Conservation (phyloP, 1,140 invertebrate genomes). For the Drosophila truncata region DNA sequence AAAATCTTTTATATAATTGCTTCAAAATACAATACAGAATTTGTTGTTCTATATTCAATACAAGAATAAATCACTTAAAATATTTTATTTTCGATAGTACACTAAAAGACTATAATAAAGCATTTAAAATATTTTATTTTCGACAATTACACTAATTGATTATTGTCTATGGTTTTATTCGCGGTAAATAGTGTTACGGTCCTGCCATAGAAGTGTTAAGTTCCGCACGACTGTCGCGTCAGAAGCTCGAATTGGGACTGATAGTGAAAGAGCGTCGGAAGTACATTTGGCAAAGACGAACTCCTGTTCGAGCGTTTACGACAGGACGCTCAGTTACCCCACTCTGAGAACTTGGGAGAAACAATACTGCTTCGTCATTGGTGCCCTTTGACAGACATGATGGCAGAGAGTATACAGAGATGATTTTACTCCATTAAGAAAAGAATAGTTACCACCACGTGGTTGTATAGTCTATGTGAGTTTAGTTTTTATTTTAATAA, state of each 20-base stretch:
- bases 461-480: background rate
- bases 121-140: background rate
- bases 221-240: conserved; percentile 12
- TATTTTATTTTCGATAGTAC: background rate
- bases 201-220: conserved; percentile 1
- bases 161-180: background rate
- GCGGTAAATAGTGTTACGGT: conserved; percentile 5
- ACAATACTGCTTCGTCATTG: conserved; percentile 21
- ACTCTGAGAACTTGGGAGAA: conserved; percentile 11
- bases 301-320: background rate
- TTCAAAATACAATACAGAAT: background rate
- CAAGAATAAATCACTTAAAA: background rate
- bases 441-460: conserved; percentile 24
- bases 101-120: background rate
- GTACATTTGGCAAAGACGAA: background rate
- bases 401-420: conserved; percentile 18
- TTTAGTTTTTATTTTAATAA: background rate
- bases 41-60: background rate
- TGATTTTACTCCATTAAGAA: conserved; percentile 8
- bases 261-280: background rate
- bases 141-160: background rate
- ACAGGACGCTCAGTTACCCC: conserved; percentile 4
- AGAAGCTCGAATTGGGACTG: conserved; percentile 29
- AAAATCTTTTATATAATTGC: background rate
- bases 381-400: conserved; percentile 5